phyloP scores from a whole-genome alignment of 2,797 vertebrate genomes.

The Pangasius mekongensis region DNA sequence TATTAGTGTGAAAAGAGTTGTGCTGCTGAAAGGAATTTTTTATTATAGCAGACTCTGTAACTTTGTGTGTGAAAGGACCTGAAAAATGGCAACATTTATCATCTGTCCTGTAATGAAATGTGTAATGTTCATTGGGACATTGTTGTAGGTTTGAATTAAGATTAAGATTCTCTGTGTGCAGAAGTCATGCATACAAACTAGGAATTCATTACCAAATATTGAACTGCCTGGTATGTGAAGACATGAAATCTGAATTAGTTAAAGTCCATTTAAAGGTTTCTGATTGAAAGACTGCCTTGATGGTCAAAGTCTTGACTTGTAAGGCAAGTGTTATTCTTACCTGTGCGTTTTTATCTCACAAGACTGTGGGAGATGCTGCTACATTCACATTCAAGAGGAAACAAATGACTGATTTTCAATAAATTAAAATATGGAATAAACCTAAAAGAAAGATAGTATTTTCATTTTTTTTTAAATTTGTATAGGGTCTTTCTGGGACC shows the following conservation, averaged over 20 bases:
- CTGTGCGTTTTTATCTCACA: slow-evolving; percentile 66
- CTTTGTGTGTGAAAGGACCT: not conserved
- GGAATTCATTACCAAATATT: not conserved
- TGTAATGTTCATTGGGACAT: slow-evolving; percentile 12
- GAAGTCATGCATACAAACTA: slow-evolving; percentile 12
- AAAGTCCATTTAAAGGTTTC: not conserved
- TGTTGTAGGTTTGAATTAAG: slow-evolving; percentile 19
- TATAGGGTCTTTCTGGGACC: not conserved
- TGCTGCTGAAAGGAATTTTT: not conserved
- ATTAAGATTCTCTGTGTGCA: not conserved
- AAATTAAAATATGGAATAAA: not conserved
- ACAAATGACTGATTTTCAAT: not conserved
- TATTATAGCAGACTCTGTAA: not conserved
- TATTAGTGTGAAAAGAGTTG: slow-evolving; percentile 12
- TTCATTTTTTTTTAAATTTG: not conserved
- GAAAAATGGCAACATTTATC: not conserved
- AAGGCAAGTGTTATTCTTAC: slow-evolving; percentile 55
- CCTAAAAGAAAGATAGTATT: not conserved
- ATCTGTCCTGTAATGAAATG: slow-evolving; percentile 15
- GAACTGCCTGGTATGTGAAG: not conserved
- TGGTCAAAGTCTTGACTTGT: slow-evolving; percentile 63
- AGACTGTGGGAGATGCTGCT: slow-evolving; percentile 58
- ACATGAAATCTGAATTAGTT: not conserved
- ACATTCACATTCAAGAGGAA: not conserved
- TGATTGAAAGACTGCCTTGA: not conserved